Base-by-base conservation (phyloP, 1,140 invertebrate species). In the Campoletis sonorensis region DNA sequence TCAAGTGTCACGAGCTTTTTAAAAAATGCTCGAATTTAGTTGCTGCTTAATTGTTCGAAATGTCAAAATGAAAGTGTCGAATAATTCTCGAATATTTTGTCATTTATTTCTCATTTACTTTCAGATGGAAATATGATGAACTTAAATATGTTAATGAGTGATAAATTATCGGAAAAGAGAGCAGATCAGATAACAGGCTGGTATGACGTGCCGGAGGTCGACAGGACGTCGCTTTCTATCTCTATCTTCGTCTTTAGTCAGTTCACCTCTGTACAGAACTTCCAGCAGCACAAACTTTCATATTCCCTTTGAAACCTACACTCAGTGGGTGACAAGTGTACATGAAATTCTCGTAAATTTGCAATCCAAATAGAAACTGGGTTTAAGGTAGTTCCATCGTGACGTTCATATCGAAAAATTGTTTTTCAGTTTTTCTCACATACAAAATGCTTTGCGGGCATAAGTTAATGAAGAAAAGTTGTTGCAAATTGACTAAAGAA, bases 161-260 rank as follows among this genome's bases (percentile, higher is more conserved):
- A 82, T 87, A 88, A 89, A 90, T 89, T 90, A 90, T 90, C 88
- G 89, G 89, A 89, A 89, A 89, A 89, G 87, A 88, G 86, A 79
- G 81, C 81, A 83, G 83, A 67, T 82, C 61, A 81, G 80, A 84
- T 87, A 90, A 79, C 88, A 90, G 88, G 89, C 80, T 85, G 75
- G 72, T 85, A 90, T 88, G 82, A 67, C 49, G 79, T 70, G 51
- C 83, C 76, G 81, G 88, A 90, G 86, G 87, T 88, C 84, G 77
- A 76, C 83, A 83, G 80, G 77, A 84, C 68, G 80, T 64, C 84
- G 81, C 80, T 79, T 82, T 37, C 45, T 84, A 82, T 83, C 77
- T 51, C 67, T 33, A 81, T 70, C 78, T 37, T 45, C 49, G 10
- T 51, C 40, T 71, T 58, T 30, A n/a, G n/a, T 45, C 58, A n/a